These are phyloP conservation scores for Poeciliopsis prolifica DNA, from an alignment of 2,113 vertebrate species.

Conservation along the genomic window DNA sequence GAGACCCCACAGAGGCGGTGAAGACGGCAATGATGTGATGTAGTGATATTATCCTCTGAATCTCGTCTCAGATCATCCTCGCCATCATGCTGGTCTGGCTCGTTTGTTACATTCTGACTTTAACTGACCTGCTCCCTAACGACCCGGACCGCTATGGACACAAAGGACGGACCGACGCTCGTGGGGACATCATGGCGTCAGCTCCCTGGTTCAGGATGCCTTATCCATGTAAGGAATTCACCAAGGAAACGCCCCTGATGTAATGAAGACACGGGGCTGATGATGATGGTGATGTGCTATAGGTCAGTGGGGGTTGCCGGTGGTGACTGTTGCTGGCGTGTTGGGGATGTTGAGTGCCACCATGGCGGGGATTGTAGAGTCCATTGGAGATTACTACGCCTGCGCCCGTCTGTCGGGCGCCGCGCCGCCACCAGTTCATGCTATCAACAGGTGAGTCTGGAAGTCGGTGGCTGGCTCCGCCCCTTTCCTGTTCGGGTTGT, in stretches of 20 bases:
- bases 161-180: constrained; percentile 92
- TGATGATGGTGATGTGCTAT: constrained; percentile 9
- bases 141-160: constrained; percentile 83
- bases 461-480: background rate
- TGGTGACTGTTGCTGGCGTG: constrained; percentile 89
- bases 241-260: background rate
- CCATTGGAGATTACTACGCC: constrained; percentile 96
- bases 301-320: constrained; percentile 97
- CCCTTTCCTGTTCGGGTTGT: background rate
- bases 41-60: background rate
- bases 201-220: constrained; percentile 94
- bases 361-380: constrained; percentile 92
- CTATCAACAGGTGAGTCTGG: constrained; percentile 90
- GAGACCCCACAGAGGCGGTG: too few species aligned
- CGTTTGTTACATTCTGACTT: constrained; percentile 91
- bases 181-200: constrained; percentile 89
- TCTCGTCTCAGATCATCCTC: constrained; percentile 86
- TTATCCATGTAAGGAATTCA: constrained; percentile 90
- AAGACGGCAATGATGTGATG: background rate
- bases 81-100: constrained; percentile 93
- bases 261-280: background rate
- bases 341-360: constrained; percentile 98
- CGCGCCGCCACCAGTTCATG: constrained; percentile 89
- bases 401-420: constrained; percentile 94
- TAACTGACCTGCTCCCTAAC: constrained; percentile 82